Conservation (phyloP, 2,113 vertebrate species). For the Sterrhoptilus dennistouni region DNA sequence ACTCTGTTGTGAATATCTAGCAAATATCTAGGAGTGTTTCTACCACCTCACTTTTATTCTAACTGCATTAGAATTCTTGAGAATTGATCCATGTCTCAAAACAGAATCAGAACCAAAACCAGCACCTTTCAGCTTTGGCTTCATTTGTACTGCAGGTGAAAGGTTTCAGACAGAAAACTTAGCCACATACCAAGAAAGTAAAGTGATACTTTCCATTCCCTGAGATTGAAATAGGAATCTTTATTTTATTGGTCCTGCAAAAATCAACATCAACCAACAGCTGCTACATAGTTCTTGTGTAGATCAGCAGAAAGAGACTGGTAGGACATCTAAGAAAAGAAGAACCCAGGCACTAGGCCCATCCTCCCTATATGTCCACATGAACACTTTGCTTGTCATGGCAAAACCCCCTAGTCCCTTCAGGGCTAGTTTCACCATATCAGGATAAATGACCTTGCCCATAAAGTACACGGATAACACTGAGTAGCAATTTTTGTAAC, state of each 20-base stretch:
- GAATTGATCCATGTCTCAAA: neutral
- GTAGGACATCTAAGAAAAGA: neutral
- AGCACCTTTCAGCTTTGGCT: neutral
- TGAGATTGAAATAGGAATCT: neutral
- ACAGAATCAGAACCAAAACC: neutral
- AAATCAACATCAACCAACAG: neutral
- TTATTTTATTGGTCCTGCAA: neutral
- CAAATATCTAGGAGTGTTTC: neutral
- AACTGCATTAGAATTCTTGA: neutral
- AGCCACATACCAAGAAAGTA: neutral
- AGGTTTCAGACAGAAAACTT: neutral
- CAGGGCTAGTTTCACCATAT: neutral
- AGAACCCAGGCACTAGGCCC: neutral
- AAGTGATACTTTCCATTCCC: neutral
- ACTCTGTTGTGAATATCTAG: neutral
- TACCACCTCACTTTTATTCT: neutral
- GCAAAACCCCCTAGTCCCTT: neutral
- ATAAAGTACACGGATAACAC: neutral
- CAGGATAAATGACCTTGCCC: neutral
- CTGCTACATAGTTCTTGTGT: neutral
- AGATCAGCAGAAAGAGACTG: neutral
- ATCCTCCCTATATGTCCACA: fast-evolving
- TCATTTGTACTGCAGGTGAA: neutral
- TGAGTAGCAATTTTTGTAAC: neutral
- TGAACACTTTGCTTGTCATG: neutral